Conservation (phyloP, 2,113 vertebrate species). For the Mandrillus leucophaeus region DNA sequence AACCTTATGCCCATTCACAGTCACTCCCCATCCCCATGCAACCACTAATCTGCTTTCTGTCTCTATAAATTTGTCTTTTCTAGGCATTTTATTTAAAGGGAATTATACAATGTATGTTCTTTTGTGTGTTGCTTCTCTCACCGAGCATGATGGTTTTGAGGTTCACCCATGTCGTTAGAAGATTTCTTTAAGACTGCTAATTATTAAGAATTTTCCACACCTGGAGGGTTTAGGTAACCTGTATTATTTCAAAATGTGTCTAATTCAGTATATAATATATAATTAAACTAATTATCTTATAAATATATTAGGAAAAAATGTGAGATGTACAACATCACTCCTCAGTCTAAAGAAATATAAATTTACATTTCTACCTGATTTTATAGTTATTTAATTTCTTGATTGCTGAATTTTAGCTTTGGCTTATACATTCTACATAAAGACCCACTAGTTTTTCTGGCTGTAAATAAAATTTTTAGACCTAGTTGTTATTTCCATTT, state of each 20-base stretch:
- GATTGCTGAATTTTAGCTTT: slow-evolving; percentile 35
- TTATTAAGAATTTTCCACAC: slow-evolving; percentile 8
- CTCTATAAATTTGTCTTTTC: slow-evolving; percentile 20
- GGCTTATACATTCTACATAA: neutral
- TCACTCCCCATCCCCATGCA: neutral
- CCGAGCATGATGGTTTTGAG: neutral
- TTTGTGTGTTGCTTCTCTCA: slow-evolving; percentile 9
- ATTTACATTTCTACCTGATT: slow-evolving; percentile 19
- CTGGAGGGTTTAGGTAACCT: neutral
- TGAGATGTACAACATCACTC: neutral
- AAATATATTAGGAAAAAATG: neutral
- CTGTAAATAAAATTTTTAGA: slow-evolving; percentile 2
- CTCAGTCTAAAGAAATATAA: slow-evolving; percentile 5
- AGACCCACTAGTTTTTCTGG: neutral
- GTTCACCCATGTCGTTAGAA: neutral
- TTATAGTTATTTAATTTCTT: slow-evolving; percentile 9
- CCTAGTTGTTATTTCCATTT: slow-evolving; percentile 7
- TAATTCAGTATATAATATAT: slow-evolving; percentile 1
- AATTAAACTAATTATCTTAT: neutral
- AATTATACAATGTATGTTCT: neutral
- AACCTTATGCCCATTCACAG: neutral
- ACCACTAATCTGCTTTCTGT: neutral
- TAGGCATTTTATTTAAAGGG: neutral
- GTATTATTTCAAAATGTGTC: neutral
- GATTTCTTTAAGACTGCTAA: neutral